Percentiles rank a stretch among this genome's conserved stretches.
Conservation (phyloP, 2,888 invertebrate genomes). For the Hydriomena furcata region DNA sequence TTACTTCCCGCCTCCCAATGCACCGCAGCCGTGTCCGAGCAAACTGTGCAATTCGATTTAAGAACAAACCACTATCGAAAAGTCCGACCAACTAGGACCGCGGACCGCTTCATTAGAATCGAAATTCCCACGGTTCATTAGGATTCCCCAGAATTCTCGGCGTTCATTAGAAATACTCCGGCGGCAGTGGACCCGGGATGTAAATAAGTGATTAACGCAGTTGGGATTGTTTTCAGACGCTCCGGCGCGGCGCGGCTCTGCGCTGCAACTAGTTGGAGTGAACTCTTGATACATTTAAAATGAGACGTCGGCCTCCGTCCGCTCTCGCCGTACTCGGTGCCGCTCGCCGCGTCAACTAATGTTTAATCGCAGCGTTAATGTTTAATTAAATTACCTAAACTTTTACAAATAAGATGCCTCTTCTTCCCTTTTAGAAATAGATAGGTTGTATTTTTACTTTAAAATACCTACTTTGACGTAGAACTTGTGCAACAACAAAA, state of each 20-base stretch:
- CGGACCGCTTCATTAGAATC: conserved; percentile 70
- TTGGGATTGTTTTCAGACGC: conserved; percentile 79
- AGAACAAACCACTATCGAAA: conserved; percentile 52
- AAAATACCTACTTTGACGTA: background rate
- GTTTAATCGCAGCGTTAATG: conserved; percentile 59
- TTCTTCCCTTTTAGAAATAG: no score
- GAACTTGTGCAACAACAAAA: no score
- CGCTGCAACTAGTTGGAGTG: conserved; percentile 60
- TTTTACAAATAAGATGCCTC: background rate
- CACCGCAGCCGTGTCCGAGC: conserved; percentile 65
- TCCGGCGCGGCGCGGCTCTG: conserved; percentile 44
- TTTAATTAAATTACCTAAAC: conserved; percentile 56
- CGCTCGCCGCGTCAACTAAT: conserved; percentile 47
- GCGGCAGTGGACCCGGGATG: conserved; percentile 70
- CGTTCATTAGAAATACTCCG: conserved; percentile 78
- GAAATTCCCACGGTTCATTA: conserved; percentile 81
- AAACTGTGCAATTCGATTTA: conserved; percentile 62
- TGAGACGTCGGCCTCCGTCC: conserved; percentile 49
- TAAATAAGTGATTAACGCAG: conserved; percentile 83
- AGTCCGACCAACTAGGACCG: conserved; percentile 50
- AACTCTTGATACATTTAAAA: conserved; percentile 78
- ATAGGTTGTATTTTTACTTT: background rate
- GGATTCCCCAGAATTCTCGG: conserved; percentile 71
- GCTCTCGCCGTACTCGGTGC: conserved; percentile 26
- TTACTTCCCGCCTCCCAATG: conserved; percentile 70